Percentiles rank a stretch among this genome's conserved stretches.
phyloP scores from a whole-genome alignment of 2,797 vertebrate genomes.

The Silurus aristotelis region DNA sequence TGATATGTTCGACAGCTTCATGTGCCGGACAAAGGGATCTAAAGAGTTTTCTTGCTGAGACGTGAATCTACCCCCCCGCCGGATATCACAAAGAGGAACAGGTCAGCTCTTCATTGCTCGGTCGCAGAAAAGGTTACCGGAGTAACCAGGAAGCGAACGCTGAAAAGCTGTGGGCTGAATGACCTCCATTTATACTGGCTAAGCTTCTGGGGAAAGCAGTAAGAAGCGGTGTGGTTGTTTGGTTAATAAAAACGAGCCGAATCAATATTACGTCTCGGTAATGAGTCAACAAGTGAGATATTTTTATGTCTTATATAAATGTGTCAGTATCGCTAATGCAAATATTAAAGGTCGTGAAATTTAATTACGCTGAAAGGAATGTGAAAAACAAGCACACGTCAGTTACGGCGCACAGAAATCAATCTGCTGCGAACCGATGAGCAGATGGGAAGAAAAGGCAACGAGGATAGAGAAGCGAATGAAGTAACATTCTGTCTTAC shows the following conservation, averaged over 20 bases:
- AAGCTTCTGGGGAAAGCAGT: constrained; percentile 33
- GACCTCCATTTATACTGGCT: constrained; percentile 44
- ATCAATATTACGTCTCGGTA: constrained; percentile 17
- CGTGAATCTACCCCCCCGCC: constrained; percentile 34
- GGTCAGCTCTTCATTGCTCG: constrained; percentile 45
- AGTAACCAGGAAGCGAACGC: constrained; percentile 39
- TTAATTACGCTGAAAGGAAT: constrained; percentile 39
- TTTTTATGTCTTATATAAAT: constrained; percentile 33
- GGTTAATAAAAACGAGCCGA: constrained; percentile 13
- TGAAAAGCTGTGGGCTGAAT: constrained; percentile 32
- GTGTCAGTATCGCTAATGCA: constrained; percentile 34
- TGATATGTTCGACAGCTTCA: constrained; percentile 45
- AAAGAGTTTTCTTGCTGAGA: constrained; percentile 51
- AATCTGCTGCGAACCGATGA: constrained; percentile 49
- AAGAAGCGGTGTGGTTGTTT: neutral
- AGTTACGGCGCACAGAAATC: constrained; percentile 46
- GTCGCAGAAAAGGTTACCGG: constrained; percentile 38
- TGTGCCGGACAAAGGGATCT: constrained; percentile 34
- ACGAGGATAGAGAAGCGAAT: constrained; percentile 47
- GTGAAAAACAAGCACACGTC: constrained; percentile 43
- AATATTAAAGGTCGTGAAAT: constrained; percentile 40
- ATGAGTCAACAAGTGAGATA: constrained; percentile 10
- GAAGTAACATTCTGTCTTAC: constrained; percentile 50
- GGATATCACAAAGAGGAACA: constrained; percentile 43
- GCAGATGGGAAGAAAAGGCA: constrained; percentile 56